These are phyloP conservation scores for Reticulitermes lucifugus DNA, from an alignment of 2,888 invertebrate genomes.

Conservation along the genomic window DNA sequence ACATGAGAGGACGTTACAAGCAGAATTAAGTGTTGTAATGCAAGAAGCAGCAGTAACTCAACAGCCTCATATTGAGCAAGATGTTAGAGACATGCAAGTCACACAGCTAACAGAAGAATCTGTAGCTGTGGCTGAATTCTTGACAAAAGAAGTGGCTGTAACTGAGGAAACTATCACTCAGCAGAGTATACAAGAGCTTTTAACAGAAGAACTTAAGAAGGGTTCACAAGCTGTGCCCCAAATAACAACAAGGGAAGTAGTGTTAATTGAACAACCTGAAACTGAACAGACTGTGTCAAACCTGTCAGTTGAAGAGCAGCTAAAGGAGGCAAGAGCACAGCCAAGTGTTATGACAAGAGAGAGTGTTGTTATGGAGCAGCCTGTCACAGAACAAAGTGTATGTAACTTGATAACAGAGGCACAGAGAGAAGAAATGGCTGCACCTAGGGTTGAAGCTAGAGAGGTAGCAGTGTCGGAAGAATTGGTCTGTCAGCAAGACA, in stretches of 20 bases:
- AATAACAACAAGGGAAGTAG: conserved; percentile 10
- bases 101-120: neutral
- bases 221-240: neutral
- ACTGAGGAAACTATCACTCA: conserved; percentile 10
- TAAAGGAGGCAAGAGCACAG: neutral
- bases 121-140: neutral
- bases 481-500: conserved; percentile 35
- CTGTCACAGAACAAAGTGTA: conserved; percentile 7
- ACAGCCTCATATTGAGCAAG: conserved; percentile 19
- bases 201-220: neutral
- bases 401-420: conserved; percentile 13
- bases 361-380: conserved; percentile 22
- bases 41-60: conserved; percentile 43
- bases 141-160: neutral
- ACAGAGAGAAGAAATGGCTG: conserved; percentile 14
- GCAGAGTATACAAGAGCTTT: neutral
- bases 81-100: neutral
- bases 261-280: conserved; percentile 5
- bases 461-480: conserved; percentile 45
- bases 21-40: conserved; percentile 37
- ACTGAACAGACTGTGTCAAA: neutral
- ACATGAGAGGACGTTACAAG: neutral
- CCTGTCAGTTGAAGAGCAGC: neutral
- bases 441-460: conserved; percentile 38
- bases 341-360: neutral